Evolutionary conservation across 2,113 vertebrate genomes (phyloP), one percentile per base, ranked within the genome.

Genomic region (Dissostichus mawsoni): DNA sequence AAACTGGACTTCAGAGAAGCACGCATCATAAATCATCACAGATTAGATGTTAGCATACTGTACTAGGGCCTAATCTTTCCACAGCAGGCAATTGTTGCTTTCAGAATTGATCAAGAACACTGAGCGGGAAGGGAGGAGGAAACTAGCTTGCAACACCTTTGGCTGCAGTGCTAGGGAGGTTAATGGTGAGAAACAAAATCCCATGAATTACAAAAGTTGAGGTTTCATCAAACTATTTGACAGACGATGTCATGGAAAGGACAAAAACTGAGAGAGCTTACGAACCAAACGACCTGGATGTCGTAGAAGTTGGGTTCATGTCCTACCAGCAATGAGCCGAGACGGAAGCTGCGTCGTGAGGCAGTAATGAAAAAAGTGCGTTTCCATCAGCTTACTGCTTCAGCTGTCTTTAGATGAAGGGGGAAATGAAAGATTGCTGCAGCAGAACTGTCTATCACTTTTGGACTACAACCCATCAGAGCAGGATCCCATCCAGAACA

Each of bases 11-110:
- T 89, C 68, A 88, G 45, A 81, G 71, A 93, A 93, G 82, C 76
- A 83, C 11, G 33, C 78, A 85, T 86, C 80, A 84, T 89, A 90
- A 92, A 93, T 94, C 88, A 87, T 75, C 75, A 58, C 68, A 80
- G 70, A 90, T 82, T 85, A 76, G 81, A 86, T 69, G 88, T 81
- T 79, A 85, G 77, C 78, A 90, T 81, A 81, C 80, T 56, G 64
- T 80, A 85, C 69, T 68, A 48, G n/a, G 33, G 23, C 6, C 47
- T 82, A 81, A 90, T 87, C 81, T 87, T 71, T 72, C 57, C 62
- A 74, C 64, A 52, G 44, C 71, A 83, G 80, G 62, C 58, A 76
- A 83, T 55, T 68, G 53, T 76, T 85, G 68, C 70, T 84, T 82
- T 86, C 17, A 47, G 41, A 52, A 78, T 75, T 72, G 62, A 80